Evolutionary conservation across 2,113 vertebrate species (phyloP), one percentile per base, ranked within the genome.

Genomic region (Cochlearius cochlearius): DNA sequence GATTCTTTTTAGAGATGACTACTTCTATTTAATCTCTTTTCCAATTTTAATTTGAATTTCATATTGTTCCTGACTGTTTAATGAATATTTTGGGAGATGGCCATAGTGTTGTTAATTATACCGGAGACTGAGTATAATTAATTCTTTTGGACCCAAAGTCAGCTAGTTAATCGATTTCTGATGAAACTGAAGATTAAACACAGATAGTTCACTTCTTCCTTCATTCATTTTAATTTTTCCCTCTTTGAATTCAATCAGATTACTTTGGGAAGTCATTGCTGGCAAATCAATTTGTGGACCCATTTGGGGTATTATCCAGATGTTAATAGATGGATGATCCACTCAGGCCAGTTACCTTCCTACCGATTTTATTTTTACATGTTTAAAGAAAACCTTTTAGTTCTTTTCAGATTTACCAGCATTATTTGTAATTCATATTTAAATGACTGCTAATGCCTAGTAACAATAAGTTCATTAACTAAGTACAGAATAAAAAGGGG

Each of bases 101-200:
- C 97, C 97, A 98, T 97, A 97, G 97, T 98, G 97, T 97, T 98
- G 97, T 98, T 98, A 99, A 99, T 99, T 99, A 98, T 97, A 95
- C 97, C 53, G 45, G 97, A 98, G 97, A 97, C 97, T 95, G 96
- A 97, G 95, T 97, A 98, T 99, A 99, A 99, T 99, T 98, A 98
- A 99, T 99, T 99, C 97, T 98, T 99, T 98, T 98, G 98, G 98
- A 98, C 96, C 96, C 96, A 97, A 97, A 98, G 97, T 98, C 98
- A 98, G 97, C 96, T 98, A 98, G 98, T 98, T 99, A 99, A 98
- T 99, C 98, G 97, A 98, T 99, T 99, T 98, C 98, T 98, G 98
- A 98, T 99, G 98, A 98, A 99, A 99, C 97, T 98, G 94, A 96
- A 98, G 98, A 99, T 99, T 99, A 98, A 98, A 98, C 98, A 98